Conservation (phyloP, 2,888 invertebrate species). For the Vanessa cardui region DNA sequence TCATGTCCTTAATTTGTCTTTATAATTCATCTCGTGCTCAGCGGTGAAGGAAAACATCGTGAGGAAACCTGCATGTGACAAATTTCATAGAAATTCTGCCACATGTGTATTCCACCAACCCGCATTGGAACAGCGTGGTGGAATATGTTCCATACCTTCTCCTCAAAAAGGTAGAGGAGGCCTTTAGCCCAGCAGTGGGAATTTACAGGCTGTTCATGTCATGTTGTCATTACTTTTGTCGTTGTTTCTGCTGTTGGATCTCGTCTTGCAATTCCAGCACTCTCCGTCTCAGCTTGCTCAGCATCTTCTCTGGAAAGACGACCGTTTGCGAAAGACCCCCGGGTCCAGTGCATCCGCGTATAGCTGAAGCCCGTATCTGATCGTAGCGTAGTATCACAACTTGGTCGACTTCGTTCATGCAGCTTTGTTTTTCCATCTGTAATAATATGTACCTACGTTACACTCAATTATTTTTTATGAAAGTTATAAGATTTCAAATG, state of each 20-base stretch:
- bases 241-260: slow-evolving; percentile 83
- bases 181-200: too few relatives aligned
- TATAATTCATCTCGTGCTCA: too few relatives aligned
- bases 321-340: slow-evolving; percentile 75
- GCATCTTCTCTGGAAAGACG: slow-evolving; percentile 84
- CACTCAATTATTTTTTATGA: neutral
- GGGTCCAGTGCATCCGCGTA: slow-evolving; percentile 69
- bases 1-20: too few relatives aligned
- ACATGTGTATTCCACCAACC: too few relatives aligned
- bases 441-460: slow-evolving; percentile 23
- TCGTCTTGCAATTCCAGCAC: slow-evolving; percentile 86
- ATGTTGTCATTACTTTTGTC: slow-evolving; percentile 84
- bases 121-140: too few relatives aligned
- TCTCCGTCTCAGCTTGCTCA: slow-evolving; percentile 83
- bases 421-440: slow-evolving; percentile 88
- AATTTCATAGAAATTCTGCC: too few relatives aligned
- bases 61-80: too few relatives aligned
- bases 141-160: too few relatives aligned
- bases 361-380: slow-evolving; percentile 83
- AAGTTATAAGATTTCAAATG: too few relatives aligned
- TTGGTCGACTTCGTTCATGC: slow-evolving; percentile 89
- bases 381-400: slow-evolving; percentile 86
- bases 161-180: too few relatives aligned
- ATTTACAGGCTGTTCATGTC: too few relatives aligned
- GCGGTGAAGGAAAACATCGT: too few relatives aligned